phyloP scores from a whole-genome alignment of 2,797 vertebrate genomes.

The Tinamus major region DNA sequence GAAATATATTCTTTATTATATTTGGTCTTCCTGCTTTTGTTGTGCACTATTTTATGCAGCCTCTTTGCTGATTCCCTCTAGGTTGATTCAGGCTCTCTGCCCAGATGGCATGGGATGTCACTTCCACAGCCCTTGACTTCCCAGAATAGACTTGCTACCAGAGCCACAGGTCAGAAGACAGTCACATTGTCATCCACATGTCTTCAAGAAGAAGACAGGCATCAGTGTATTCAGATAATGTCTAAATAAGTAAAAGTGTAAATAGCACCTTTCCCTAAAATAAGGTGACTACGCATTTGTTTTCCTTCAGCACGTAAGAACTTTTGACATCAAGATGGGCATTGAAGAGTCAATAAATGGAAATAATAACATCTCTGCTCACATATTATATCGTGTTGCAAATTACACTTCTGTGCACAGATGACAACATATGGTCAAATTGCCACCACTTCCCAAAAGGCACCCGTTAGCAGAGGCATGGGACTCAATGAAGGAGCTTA shows the following conservation, averaged over 20 bases:
- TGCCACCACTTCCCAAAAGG: not conserved
- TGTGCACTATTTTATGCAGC: not conserved
- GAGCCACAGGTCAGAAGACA: not conserved
- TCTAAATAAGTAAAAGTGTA: too few species aligned
- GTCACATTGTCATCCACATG: accelerated
- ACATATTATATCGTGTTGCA: not conserved
- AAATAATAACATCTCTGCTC: not conserved
- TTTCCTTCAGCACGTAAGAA: not conserved
- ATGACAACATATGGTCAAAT: not conserved
- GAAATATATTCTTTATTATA: not conserved
- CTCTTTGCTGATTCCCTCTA: not conserved
- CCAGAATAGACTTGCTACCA: not conserved
- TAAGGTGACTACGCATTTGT: not conserved
- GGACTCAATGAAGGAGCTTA: not conserved
- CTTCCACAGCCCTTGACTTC: not conserved
- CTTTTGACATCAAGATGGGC: not conserved
- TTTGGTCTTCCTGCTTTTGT: not conserved
- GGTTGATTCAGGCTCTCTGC: not conserved
- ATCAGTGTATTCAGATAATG: accelerated
- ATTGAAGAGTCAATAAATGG: not conserved
- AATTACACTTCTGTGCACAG: not conserved
- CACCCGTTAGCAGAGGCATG: not conserved
- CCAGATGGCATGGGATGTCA: not conserved
- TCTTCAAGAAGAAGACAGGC: not conserved
- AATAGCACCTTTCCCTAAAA: not conserved